Percentiles rank a stretch among this genome's conserved stretches.
These are phyloP conservation scores for Prionace glauca DNA, from an alignment of 2,797 vertebrate genomes.

Conservation along the genomic window DNA sequence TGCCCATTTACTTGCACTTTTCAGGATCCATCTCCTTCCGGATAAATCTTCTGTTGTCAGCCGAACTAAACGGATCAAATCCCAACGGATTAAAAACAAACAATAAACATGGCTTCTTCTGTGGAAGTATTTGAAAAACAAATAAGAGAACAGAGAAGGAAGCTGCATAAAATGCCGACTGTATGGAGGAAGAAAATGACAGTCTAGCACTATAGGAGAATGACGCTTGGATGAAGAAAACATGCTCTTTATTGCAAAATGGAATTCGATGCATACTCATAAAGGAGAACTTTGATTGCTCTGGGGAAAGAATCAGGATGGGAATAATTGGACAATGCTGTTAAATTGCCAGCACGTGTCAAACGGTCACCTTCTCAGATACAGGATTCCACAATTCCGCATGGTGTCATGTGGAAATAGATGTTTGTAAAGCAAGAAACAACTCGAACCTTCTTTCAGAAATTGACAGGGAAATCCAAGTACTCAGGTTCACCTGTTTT, in stretches of 20 bases:
- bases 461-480: no score
- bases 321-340: not conserved
- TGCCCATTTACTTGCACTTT: not conserved
- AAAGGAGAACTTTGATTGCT: not conserved
- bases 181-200: not conserved
- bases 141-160: not conserved
- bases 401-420: not conserved
- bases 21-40: not conserved
- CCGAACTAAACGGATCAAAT: not conserved
- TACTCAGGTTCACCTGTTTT: not conserved
- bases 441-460: not conserved
- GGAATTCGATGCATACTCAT: not conserved
- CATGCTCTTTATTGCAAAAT: not conserved
- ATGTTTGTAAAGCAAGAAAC: not conserved
- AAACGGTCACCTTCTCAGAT: not conserved
- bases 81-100: not conserved
- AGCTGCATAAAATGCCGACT: not conserved
- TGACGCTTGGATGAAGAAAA: not conserved
- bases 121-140: not conserved
- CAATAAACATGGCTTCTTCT: not conserved
- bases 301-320: not conserved
- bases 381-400: not conserved
- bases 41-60: not conserved
- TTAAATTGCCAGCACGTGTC: not conserved
- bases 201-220: not conserved